Evolutionary conservation across 2,888 invertebrate species (phyloP), one percentile per base, ranked within the genome.

Genomic region (Cheilosia soror): DNA sequence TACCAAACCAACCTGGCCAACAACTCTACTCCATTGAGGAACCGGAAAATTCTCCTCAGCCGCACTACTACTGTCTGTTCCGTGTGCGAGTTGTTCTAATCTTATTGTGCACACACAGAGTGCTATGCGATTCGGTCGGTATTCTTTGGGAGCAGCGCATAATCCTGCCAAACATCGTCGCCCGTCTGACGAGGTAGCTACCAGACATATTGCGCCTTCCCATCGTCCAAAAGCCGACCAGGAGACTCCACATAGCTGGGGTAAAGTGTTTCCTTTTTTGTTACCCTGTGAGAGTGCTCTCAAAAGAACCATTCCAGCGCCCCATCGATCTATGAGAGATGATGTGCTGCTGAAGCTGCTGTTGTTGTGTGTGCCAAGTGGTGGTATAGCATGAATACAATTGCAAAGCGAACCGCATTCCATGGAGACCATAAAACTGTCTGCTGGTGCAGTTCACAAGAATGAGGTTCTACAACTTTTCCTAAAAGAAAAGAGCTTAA

Each of bases 361-460:
- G 65, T 37, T 51, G 68, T 55, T 55, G 69, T 78, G 60, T 76
- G 51, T 81, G 75, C 81, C 57, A 69, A 81, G 71, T 65, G 78
- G 60, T 58, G 55, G 69, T 42, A 63, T 57, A 25, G 51, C 27
- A 79, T 63, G 79, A 71, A 71, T 63, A 75, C 83, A 84, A 84
- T 79, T 79, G 79, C 73, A 84, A 79, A 79, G 73, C 68, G 80
- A 80, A 80, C 84, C 84, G 80, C 80, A 84, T 84, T 84, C 84
- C 84, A 80, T 66, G 84, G 71, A 84, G 80, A 84, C 80, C 80
- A 84, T 84, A 84, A 84, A 84, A 84, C 84, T 84, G 84, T 84
- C 80, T 84, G 80, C 60, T 84, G 53, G 60, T 84, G 80, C 80
- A 69, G 58, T 76, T 80, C 71, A 29, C 66, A 75, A 71, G 84